phyloP scores from a whole-genome alignment of 2,113 vertebrate species.

The Phodopus roborovskii region DNA sequence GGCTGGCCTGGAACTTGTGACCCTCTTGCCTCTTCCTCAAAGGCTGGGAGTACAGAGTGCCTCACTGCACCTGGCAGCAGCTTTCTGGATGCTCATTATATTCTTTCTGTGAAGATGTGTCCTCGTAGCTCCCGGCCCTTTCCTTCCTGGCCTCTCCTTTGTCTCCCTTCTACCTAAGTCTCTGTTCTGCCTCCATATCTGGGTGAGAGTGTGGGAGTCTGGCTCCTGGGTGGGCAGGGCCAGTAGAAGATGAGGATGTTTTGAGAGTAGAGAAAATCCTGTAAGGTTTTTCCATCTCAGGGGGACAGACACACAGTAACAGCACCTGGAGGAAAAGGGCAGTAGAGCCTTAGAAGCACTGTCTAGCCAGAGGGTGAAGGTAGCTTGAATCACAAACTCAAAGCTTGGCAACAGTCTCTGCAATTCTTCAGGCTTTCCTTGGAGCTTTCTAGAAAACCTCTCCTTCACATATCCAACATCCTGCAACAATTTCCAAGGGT shows the following conservation, averaged over 20 bases:
- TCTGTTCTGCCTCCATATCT: not conserved
- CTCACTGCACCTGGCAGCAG: not conserved
- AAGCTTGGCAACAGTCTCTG: not conserved
- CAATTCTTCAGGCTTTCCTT: not conserved
- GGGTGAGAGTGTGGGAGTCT: not conserved
- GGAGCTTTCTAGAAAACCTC: not conserved
- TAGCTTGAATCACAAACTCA: not conserved
- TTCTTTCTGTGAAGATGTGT: not conserved
- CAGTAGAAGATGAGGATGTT: not conserved
- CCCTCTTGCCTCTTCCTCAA: not conserved
- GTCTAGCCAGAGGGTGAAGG: not conserved
- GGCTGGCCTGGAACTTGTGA: not conserved
- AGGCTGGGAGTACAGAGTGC: not conserved
- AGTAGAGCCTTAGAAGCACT: not conserved
- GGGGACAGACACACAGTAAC: not conserved
- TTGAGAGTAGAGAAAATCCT: not conserved
- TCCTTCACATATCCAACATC: not conserved
- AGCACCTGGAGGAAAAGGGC: not conserved
- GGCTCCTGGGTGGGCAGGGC: not conserved
- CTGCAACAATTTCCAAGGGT: not conserved
- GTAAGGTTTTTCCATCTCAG: not conserved
- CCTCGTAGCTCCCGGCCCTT: not conserved
- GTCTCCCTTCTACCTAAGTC: accelerated
- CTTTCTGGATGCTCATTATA: not conserved
- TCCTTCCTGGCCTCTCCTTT: not conserved